Base-by-base conservation (phyloP, 2,888 invertebrate species). In the Meiosimyza platycephala region DNA sequence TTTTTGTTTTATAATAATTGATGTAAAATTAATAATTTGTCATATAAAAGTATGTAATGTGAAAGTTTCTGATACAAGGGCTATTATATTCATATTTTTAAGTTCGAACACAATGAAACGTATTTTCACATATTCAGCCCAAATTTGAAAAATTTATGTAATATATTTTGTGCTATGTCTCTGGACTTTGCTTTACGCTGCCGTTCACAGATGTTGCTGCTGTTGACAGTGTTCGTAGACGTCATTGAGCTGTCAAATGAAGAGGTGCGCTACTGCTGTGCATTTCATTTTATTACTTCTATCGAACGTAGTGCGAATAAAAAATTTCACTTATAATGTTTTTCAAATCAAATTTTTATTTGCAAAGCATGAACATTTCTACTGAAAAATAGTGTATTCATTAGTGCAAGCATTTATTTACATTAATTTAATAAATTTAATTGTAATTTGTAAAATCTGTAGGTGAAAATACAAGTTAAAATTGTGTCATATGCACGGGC, bases 181-280 rank as follows among this genome's bases (percentile, higher is more conserved):
- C 28, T 28, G 28, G 28, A 28, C 28, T 4, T 28, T 3, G 28
- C 28, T 28, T 28, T 3, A 28, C 4, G 28, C 28, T 64, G 22
- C n/a, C 6, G 13, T 64, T 22, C 12, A 6, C 18, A 64, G 64
- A 64, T 64, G 64, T 22, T 18, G 28, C 50, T 18, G 50, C 50
- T 18, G 16, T 15, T 18, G 48, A 16, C 18, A 64, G 12, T 51
- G 50, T 50, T 48, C 48, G 48, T 48, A 50, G 50, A 64, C 64
- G 64, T 64, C 64, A 64, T 64, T 47, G 50, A 64, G 16, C 64
- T 64, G 64, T 64, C 64, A 64, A 64, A 48, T 12, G 64, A 18
- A 13, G 4, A 64, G 64, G 64, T 64, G 64, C 64, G 64, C 50
- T 64, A 50, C 16, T 22, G 28, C 62, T 47, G 62, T 16, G 16